Evolutionary conservation across 1,140 invertebrate species (phyloP), one percentile per base, ranked within the genome.

Genomic region (Ectropis grisescens): DNA sequence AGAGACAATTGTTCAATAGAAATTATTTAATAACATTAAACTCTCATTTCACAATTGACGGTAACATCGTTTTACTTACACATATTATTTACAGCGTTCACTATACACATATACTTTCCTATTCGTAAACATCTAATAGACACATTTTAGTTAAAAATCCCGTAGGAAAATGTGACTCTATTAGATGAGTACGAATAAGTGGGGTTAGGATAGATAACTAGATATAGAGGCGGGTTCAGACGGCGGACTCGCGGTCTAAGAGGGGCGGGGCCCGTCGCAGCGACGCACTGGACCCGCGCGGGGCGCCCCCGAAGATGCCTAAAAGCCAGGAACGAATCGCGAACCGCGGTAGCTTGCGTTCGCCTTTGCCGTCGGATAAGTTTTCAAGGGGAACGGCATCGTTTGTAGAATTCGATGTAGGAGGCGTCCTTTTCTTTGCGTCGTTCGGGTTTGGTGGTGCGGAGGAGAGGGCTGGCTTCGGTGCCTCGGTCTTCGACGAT

Each of bases 381-480:
- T 87, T 86, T 82, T 93, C 91, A 12, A 93, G 74, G n/a, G n/a
- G 91, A 93, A 47, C 86, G 87, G 88, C 91, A 93, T 51, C 89
- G 85, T 69, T 91, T 91, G 12, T 86, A 81, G 40, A 83, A 65
- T 57, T 85, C 75, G 44, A 87, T 71, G 58, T 84, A 82, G 38
- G 68, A 82, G 23, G 59, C 62, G 59, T 74, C 74, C 41, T 53
- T 67, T 37, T 55, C 70, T 58, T 57, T 86, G 48, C 41, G 69
- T 43, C 47, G 76, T 45, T 56, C 47, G 26, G 70, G 70, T 56
- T 67, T 85, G 57, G 49, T 72, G 58, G 68, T 84, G 47, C 55
- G 82, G 34, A 69, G 65, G 26, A 65, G 74, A 52, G 48, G 85
- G 58, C 47, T 83, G 75, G 59, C 83, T 56, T 81, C 85, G 57